These are phyloP conservation scores for Hylomyscus alleni DNA, from an alignment of 2,797 vertebrate species.

Conservation along the genomic window DNA sequence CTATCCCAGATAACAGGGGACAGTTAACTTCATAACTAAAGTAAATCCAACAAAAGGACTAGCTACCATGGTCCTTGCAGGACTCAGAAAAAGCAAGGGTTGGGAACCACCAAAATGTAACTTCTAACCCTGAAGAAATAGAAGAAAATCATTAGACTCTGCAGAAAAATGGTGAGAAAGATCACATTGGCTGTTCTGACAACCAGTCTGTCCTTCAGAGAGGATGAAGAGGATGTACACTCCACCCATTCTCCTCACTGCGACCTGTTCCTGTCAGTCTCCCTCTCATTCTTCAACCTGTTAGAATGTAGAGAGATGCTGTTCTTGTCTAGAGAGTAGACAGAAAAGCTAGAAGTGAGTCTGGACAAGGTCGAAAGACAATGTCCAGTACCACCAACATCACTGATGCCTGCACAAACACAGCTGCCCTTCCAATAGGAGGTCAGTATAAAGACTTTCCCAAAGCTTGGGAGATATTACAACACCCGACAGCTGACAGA, in stretches of 20 bases:
- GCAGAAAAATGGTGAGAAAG: background rate
- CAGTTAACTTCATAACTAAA: background rate
- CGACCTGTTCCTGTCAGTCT: background rate
- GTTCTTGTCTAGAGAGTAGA: background rate
- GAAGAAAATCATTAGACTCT: background rate
- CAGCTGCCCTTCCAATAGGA: slow-evolving; percentile 1
- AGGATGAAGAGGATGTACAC: background rate
- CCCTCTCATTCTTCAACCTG: background rate
- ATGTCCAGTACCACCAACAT: background rate
- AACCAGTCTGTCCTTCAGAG: background rate
- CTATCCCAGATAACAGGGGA: background rate
- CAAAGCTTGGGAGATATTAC: slow-evolving; percentile 22
- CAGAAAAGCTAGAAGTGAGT: background rate
- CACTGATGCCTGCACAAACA: background rate
- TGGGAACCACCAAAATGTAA: background rate
- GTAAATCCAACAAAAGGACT: background rate
- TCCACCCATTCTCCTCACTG: background rate
- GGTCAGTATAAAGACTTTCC: slow-evolving; percentile 3
- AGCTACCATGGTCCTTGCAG: background rate
- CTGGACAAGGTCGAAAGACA: background rate
- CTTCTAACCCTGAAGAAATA: slow-evolving; percentile 5
- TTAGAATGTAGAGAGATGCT: background rate
- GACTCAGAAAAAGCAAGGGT: background rate
- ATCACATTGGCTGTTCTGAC: background rate
- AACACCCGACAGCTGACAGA: background rate